Evolutionary conservation across 92 coral and sea anemone genomes (phyloP).

Genomic region (Desmophyllum pertusum): DNA sequence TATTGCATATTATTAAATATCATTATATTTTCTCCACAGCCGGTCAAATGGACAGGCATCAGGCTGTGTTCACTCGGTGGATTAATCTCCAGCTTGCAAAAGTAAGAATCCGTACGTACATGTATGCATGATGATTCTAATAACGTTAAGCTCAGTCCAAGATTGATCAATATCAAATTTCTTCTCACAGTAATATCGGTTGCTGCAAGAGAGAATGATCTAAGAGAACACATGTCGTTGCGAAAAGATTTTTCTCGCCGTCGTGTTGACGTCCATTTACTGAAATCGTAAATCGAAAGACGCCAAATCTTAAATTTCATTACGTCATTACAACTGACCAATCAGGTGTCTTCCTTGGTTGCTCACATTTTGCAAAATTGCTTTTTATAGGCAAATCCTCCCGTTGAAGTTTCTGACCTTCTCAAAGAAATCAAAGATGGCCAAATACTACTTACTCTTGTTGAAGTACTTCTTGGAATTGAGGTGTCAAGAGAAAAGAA

Average conservation of each 20-base stretch:
- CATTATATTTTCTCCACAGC: neutral
- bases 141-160: neutral
- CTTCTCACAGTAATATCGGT: neutral
- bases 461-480: conserved; percentile 43
- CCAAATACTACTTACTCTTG: conserved; percentile 25
- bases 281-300: no score
- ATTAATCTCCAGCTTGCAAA: conserved; percentile 39
- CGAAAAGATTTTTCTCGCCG: no score
- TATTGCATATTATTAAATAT: neutral
- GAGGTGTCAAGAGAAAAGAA: conserved; percentile 21
- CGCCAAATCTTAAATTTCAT: no score
- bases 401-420: conserved; percentile 12
- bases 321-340: no score
- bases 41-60: conserved; percentile 28
- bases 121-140: no score
- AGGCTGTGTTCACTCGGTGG: conserved; percentile 35
- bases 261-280: no score
- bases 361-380: no score
- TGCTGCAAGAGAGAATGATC: no score
- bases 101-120: conserved; percentile 37
- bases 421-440: conserved; percentile 28
- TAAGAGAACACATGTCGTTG: no score
- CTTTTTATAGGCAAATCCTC: conserved; percentile 34
- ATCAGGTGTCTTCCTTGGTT: no score
- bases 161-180: neutral